Evolutionary conservation across 1,140 invertebrate genomes (phyloP), one percentile per base, ranked within the genome.

Genomic region (Helicorthomorpha holstii): DNA sequence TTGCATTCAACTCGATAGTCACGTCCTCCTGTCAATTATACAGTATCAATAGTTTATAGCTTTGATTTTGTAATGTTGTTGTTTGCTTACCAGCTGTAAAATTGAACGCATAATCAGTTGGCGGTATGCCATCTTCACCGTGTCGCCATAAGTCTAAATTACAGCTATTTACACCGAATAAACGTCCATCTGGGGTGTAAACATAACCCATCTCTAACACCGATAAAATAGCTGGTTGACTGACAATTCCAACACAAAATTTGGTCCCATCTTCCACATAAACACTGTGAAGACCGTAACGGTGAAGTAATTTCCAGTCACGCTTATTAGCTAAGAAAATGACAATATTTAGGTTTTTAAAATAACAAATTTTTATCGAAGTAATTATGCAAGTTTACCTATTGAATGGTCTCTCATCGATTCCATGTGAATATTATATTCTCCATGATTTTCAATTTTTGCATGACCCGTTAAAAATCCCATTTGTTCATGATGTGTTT

Each of bases 401-500:
- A 27, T 26, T 4, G 22, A 16, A 49, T 49, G 48, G 24, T 49
- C 48, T 21, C 48, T 26, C 16, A 26, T 16, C 7, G 12, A 4
- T 4, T 34, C 10, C 4, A 49, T 4, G 3, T 4, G 48, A 26
- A 49, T 27, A 10, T 23, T 21, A 10, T 19, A 23, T 49, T 65
- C 65, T 2, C 66, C 73, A 19, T 66, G 65, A 2, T 66, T 72
- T 56, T 77, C 68, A 27, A 80, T 67, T 42, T 60, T 62, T 2
- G 73, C 69, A 2, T 58, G 68, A 3, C 75, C 75, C 48, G 63
- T 61, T 3, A 79, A 56, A 48, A 59, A 65, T 14, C 79, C 79
- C 69, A 75, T 73, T 66, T 83, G 81, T 58, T 83, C 80, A 61
- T 82, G 82, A 63, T 82, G 80, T 2, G 75, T 78, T 65, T 82